Evolutionary conservation across 1,140 invertebrate genomes (phyloP).

Genomic region (Sminthurinus signatus): DNA sequence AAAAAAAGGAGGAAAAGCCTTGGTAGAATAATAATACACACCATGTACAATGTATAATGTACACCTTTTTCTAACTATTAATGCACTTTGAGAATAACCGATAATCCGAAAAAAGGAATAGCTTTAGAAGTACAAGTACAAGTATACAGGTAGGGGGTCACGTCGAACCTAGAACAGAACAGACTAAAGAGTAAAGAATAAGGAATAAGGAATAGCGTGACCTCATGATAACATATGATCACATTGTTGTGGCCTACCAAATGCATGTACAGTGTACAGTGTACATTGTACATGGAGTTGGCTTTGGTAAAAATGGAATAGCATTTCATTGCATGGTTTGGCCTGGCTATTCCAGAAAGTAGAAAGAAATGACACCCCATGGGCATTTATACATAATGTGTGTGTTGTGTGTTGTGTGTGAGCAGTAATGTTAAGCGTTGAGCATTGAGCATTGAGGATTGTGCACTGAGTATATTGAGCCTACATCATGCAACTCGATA

Average conservation of each 20-base stretch:
- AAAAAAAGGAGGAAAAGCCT: neutral
- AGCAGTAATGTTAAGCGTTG: too few species aligned
- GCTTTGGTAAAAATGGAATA: too few species aligned
- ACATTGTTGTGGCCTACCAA: slow-evolving; percentile 29
- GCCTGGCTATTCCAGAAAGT: slow-evolving; percentile 23
- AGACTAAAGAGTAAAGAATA: too few species aligned
- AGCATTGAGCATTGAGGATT: too few species aligned
- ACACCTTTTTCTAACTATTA: neutral
- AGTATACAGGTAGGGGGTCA: slow-evolving; percentile 28
- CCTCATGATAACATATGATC: slow-evolving; percentile 38
- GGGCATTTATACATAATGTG: slow-evolving; percentile 39
- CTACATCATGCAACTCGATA: slow-evolving; percentile 34
- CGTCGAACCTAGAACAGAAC: too few species aligned
- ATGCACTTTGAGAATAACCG: slow-evolving; percentile 23
- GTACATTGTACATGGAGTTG: too few species aligned
- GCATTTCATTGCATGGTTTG: too few species aligned
- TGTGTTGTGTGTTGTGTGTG: too few species aligned
- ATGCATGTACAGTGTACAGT: too few species aligned
- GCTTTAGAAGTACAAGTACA: slow-evolving; percentile 24
- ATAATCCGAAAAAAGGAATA: slow-evolving; percentile 35
- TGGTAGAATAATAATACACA: slow-evolving; percentile 30
- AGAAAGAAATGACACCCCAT: slow-evolving; percentile 36
- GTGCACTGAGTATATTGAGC: too few species aligned
- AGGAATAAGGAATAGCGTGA: too few species aligned
- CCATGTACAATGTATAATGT: slow-evolving; percentile 9